phyloP scores from a whole-genome alignment of 2,797 vertebrate species.

The Meriones psammophilus region DNA sequence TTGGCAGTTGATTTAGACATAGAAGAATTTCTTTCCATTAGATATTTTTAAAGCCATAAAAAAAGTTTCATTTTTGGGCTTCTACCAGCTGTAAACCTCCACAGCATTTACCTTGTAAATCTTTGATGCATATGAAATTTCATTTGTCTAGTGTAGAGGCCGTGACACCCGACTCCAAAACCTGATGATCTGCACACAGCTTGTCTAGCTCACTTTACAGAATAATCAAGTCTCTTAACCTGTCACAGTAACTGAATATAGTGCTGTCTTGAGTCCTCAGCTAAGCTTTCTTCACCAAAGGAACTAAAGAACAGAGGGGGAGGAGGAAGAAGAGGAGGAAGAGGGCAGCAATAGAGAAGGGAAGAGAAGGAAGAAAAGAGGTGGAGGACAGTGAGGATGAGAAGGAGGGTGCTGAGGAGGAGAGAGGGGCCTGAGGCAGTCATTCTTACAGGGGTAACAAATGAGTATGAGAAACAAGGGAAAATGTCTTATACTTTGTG shows the following conservation, averaged over 20 bases:
- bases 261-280: background rate
- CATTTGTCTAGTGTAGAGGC: slow-evolving; percentile 53
- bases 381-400: background rate
- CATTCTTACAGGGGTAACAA: background rate
- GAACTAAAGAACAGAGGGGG: background rate
- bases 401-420: background rate
- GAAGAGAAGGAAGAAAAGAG: background rate
- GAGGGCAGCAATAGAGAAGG: background rate
- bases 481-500: background rate
- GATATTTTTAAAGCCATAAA: slow-evolving; percentile 59
- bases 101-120: slow-evolving; percentile 62
- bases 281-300: background rate
- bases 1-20: slow-evolving; percentile 72
- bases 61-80: slow-evolving; percentile 66
- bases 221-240: background rate
- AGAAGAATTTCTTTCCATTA: slow-evolving; percentile 72
- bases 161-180: background rate
- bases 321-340: background rate
- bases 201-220: background rate
- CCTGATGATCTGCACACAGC: accelerated
- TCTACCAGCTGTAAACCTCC: slow-evolving; percentile 72
- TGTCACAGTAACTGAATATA: background rate
- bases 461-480: background rate
- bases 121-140: slow-evolving; percentile 53
- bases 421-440: background rate